Evolutionary conservation across 2,797 vertebrate genomes (phyloP), one percentile per base, ranked within the genome.

Genomic region (Sebastes matsubarae): DNA sequence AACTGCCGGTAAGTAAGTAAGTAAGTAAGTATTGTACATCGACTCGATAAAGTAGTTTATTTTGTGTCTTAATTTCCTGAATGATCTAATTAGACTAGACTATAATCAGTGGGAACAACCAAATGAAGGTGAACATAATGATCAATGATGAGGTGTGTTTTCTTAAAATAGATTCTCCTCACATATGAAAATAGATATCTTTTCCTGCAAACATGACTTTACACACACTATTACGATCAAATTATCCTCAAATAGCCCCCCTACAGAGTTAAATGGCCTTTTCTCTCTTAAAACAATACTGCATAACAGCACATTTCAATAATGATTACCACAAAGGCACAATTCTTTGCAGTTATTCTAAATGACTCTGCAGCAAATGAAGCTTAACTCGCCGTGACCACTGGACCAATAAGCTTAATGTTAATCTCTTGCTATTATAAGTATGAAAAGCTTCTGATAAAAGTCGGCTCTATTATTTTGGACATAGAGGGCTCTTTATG

Each of bases 281-380:
- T 68, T 63, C 69, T 57, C 30, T 77, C 64, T 81, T 77, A 79
- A 89, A 84, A 82, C 80, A 89, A 81, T 79, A 70, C 54, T 18
- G 52, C 72, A 81, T 54, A 60, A 78, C 74, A 79, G 69, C 64
- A 73, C 78, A 87, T 85, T 87, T 84, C 68, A 84, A 68, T 82
- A 90, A 82, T 79, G 72, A 87, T 88, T 75, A 87, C 77, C 75
- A 76, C 70, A 78, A 77, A 89, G 46, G 52, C 78, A 72, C 75
- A 32, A 69, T 84, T 84, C 68, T 79, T 50, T 82, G 72, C 77
- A 87, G 59, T 83, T 88, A 68, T 83, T 92, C 72, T 79, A 88
- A 91, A 87, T 77, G 75, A 76, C 77, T 88, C 80, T 82, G 81
- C 61, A 77, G 84, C 79, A 90, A 94, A 89, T 91, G 85, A 91